Evolutionary conservation across 37 sponge, comb jelly and placozoan species (phyloP).

Genomic region (Agelas oroides): DNA sequence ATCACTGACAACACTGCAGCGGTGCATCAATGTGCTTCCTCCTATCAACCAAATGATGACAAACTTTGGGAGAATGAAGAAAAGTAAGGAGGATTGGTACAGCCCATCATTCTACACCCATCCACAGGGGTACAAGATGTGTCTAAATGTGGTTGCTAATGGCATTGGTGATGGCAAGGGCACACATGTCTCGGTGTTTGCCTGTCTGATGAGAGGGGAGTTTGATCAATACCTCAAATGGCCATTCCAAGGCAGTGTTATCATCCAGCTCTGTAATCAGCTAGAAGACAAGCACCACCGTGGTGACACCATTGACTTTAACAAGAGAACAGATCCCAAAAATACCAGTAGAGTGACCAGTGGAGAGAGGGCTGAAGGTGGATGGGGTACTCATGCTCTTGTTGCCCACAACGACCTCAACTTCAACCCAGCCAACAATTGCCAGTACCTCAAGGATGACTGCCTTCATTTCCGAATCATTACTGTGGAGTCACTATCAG

Average conservation of each 20-base stretch:
- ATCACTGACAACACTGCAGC: too few species aligned
- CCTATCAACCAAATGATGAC: too few species aligned
- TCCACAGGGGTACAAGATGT: constrained; percentile 25
- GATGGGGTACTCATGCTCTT: constrained; percentile 45
- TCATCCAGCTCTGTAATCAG: constrained; percentile 32
- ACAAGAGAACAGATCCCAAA: constrained; percentile 6
- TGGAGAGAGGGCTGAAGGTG: constrained; percentile 36
- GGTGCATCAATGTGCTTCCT: too few species aligned
- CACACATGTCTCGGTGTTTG: constrained; percentile 7
- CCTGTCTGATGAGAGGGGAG: constrained; percentile 35
- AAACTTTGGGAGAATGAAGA: too few species aligned
- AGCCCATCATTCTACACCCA: too few species aligned
- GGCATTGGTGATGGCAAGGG: constrained; percentile 3
- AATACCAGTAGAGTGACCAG: constrained; percentile 23
- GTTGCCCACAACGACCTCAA: constrained; percentile 18
- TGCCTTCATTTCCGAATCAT: too few species aligned
- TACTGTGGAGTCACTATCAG: too few species aligned
- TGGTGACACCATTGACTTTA: constrained; percentile 29
- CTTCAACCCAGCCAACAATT: neutral
- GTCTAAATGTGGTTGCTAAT: constrained; percentile 5
- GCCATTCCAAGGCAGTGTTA: constrained; percentile 42
- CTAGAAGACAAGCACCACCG: neutral
- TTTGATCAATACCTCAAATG: constrained; percentile 35
- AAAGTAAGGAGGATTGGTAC: too few species aligned
- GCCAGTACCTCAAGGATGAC: too few species aligned